Conservation (phyloP, 30 jellyfish, hydroid and myxozoan genomes). For the Hydractinia echinata region DNA sequence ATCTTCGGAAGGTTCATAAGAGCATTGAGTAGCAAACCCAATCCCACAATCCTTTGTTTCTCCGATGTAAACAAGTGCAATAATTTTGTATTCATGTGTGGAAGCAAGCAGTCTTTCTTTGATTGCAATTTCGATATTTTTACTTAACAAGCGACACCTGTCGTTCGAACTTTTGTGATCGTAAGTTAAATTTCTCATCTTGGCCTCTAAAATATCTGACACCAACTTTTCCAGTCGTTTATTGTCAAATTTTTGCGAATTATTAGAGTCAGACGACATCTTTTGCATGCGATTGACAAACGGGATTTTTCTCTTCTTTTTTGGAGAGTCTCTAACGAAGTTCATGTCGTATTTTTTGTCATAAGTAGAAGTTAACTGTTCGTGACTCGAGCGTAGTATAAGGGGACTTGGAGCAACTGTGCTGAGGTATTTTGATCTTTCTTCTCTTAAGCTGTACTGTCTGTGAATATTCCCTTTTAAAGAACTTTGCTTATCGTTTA, state of each 20-base stretch:
- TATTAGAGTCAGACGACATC: conserved; percentile 15
- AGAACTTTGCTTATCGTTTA: background rate
- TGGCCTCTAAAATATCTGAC: background rate
- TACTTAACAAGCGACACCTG: conserved; percentile 67
- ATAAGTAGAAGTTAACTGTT: background rate
- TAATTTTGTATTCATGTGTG: conserved; percentile 44
- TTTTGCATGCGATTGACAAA: conserved; percentile 4
- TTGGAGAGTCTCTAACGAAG: background rate
- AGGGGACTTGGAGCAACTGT: conserved; percentile 25
- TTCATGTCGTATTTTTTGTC: background rate
- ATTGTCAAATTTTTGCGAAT: conserved; percentile 8
- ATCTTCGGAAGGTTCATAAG: conserved; percentile 74
- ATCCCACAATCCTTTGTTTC: conserved; percentile 72
- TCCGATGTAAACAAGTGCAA: conserved; percentile 71
- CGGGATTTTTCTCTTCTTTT: conserved; percentile 20
- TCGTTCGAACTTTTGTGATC: conserved; percentile 51
- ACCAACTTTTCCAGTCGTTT: conserved; percentile 24
- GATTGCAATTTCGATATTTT: conserved; percentile 48
- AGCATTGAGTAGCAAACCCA: conserved; percentile 89
- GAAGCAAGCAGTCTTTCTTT: conserved; percentile 42
- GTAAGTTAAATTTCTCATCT: conserved; percentile 19
- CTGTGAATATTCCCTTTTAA: background rate
- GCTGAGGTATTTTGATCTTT: background rate
- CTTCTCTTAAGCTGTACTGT: conserved; percentile 13
- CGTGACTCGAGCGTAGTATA: conserved; percentile 24